Base-by-base conservation (phyloP, 2,797 vertebrate species). In the Cuculus canorus region DNA sequence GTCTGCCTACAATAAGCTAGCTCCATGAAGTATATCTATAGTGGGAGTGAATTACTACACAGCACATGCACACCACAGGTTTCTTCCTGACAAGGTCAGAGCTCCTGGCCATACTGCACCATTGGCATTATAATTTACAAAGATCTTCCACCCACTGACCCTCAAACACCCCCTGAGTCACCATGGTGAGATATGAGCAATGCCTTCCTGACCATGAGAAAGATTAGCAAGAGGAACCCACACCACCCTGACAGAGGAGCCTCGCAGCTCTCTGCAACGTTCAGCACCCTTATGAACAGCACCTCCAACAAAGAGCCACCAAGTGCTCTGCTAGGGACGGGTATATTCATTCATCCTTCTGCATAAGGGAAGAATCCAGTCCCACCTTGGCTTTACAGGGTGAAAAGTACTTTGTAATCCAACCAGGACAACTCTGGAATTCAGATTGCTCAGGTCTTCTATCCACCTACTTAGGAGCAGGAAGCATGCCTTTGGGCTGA, bases 281-380 rank as follows among this genome's bases (percentile, higher is more conserved):
- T 8, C 2, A 0, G 35, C 5, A 2, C 11, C 10, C 17, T 13
- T 30, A 6, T 0, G 2, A 50, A 21, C 37, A 33, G 63, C 27
- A 32, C 25, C 59, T 56, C 19, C 21, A 9, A 54, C 35, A 32
- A 8, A 9, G 12, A 54, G 33, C 23, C n/a, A 28, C 21, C 0
- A 0, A 57, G 37, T 4, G 23, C 27, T 54, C 59, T 35, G 18
- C 57, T 11, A 47, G 33, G n/a, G 8, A 17, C 30, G 8, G 37
- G 59, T 13, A 28, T 71, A 56, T 17, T 33, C 27, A 32, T 16
- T n/a, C 52, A 18, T 41, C 50, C 18, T 33, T 48, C 18, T 39
- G 61, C 25, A 7, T 1, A 19, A 13, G 8, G 25, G 19, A 25
- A 17, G 17, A 57, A 47, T 33, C 35, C 72, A 48, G 41, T 11